Evolutionary conservation across 2,113 vertebrate genomes (phyloP).

Genomic region (Dunckerocampus dactyliophorus): DNA sequence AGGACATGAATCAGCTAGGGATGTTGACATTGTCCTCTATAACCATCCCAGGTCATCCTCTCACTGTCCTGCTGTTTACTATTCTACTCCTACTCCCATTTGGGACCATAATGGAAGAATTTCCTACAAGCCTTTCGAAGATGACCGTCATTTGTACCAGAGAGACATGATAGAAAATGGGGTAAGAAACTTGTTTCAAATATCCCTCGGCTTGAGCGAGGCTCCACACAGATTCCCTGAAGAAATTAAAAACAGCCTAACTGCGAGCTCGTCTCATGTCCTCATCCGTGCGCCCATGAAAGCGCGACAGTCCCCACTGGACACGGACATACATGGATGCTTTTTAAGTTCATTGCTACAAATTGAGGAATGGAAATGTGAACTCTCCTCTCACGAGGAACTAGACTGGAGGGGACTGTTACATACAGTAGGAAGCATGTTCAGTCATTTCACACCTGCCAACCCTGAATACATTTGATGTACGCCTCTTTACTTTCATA

Average conservation of each 20-base stretch:
- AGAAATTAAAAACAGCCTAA: constrained; percentile 54
- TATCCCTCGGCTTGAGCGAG: constrained; percentile 15
- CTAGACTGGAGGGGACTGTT: neutral
- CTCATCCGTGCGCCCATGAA: constrained; percentile 33
- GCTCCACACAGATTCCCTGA: constrained; percentile 25
- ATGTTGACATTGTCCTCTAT: constrained; percentile 26
- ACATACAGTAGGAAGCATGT: neutral
- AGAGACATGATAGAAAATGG: constrained; percentile 31
- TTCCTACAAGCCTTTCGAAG: constrained; percentile 16
- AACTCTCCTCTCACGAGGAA: constrained; percentile 5
- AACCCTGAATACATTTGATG: no score
- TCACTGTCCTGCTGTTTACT: constrained; percentile 36
- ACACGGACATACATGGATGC: constrained; percentile 43
- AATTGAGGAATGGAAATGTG: constrained; percentile 27
- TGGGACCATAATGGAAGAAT: constrained; percentile 29
- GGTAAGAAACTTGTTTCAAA: constrained; percentile 32
- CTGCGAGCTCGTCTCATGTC: constrained; percentile 32
- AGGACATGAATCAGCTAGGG: constrained; percentile 24
- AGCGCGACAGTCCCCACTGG: constrained; percentile 47
- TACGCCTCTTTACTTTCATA: no score
- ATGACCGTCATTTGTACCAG: constrained; percentile 36
- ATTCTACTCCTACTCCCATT: constrained; percentile 35
- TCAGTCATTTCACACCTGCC: no score
- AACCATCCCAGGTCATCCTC: constrained; percentile 12
- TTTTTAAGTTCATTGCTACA: constrained; percentile 49